These are phyloP conservation scores for Tipula confusa DNA, from an alignment of 2,888 invertebrate genomes.

Conservation along the genomic window DNA sequence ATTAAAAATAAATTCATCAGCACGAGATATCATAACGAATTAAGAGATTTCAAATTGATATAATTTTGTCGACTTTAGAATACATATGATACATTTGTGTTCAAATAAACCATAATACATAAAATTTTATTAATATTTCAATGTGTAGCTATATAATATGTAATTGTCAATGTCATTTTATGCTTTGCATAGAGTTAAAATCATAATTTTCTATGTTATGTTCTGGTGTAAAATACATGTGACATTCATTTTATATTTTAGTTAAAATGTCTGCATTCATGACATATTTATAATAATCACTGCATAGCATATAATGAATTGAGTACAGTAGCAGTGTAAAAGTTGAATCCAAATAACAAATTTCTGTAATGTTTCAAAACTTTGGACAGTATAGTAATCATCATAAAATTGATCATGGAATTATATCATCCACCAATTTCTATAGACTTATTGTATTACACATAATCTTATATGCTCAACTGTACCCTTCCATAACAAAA, in stretches of 20 bases:
- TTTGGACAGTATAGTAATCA: not conserved
- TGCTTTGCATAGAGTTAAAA: not conserved
- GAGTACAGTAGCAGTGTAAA: not conserved
- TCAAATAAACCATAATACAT: not conserved
- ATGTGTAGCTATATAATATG: too few species aligned
- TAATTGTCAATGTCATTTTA: constrained; percentile 4
- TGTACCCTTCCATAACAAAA: not conserved
- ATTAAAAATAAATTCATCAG: too few species aligned
- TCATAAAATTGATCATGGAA: too few species aligned
- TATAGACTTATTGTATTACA: too few species aligned
- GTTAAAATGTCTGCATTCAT: not conserved
- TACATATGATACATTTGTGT: not conserved
- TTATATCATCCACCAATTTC: too few species aligned
- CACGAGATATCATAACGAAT: too few species aligned
- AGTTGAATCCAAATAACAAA: too few species aligned
- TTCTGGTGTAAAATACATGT: not conserved
- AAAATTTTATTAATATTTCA: not conserved
- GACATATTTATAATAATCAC: not conserved
- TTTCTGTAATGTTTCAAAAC: not conserved
- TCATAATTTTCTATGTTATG: not conserved
- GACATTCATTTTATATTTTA: not conserved
- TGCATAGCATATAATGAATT: not conserved
- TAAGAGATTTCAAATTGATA: not conserved
- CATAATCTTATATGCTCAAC: not conserved
- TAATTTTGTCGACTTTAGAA: not conserved